These are phyloP conservation scores for Yponomeuta cagnagella DNA, from an alignment of 2,888 invertebrate genomes.

Conservation along the genomic window DNA sequence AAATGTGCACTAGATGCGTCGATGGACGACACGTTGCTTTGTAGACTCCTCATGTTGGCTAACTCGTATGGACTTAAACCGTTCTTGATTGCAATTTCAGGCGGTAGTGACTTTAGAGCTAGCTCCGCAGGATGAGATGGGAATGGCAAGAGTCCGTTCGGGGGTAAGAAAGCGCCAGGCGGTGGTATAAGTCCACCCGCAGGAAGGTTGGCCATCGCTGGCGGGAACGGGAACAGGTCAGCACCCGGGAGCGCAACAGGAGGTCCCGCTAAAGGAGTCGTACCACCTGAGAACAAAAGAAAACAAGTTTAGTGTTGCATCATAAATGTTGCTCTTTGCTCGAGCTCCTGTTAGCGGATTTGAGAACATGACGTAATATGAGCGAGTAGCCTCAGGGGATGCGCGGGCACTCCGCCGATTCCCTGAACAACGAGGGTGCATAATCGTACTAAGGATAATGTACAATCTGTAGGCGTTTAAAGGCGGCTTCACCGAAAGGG, in stretches of 20 bases:
- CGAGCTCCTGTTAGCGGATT: conserved; percentile 43
- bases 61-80: conserved; percentile 77
- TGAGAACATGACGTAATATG: conserved; percentile 70
- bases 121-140: conserved; percentile 71
- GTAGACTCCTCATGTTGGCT: conserved; percentile 44
- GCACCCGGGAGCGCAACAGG: conserved; percentile 53
- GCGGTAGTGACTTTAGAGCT: conserved; percentile 62
- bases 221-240: conserved; percentile 63
- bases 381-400: conserved; percentile 64
- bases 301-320: conserved; percentile 22
- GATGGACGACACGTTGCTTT: conserved; percentile 63
- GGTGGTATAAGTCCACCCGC: conserved; percentile 71
- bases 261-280: conserved; percentile 51
- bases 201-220: conserved; percentile 59
- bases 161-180: conserved; percentile 74
- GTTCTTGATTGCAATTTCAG: conserved; percentile 69
- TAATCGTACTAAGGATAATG: conserved; percentile 76
- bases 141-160: conserved; percentile 72
- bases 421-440: conserved; percentile 74
- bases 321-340: conserved; percentile 30
- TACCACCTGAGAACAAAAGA: conserved; percentile 60
- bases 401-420: conserved; percentile 66
- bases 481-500: conserved; percentile 73
- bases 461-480: conserved; percentile 77
- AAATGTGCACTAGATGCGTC: conserved; percentile 66